Conservation (phyloP, 2,113 vertebrate species). For the Apodemus speciosus region DNA sequence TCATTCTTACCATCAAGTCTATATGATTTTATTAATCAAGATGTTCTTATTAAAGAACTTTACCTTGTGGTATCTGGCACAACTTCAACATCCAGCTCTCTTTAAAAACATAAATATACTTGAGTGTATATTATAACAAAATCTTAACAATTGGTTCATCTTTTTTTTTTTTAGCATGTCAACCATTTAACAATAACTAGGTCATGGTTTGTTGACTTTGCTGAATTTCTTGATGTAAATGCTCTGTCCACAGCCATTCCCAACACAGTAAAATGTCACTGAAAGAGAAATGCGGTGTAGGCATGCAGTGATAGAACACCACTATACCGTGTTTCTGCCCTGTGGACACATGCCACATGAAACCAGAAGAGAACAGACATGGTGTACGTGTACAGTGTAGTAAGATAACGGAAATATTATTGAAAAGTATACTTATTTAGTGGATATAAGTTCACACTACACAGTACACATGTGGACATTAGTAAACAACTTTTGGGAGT, state of each 20-base stretch:
- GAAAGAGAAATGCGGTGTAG: not conserved
- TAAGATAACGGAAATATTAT: not conserved
- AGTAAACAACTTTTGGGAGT: not conserved
- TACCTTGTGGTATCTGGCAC: not conserved
- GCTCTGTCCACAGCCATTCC: not conserved
- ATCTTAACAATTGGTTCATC: slow-evolving; percentile 5
- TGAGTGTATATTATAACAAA: not conserved
- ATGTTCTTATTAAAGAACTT: not conserved
- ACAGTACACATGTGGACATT: no score
- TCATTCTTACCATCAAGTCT: not conserved
- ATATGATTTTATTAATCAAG: not conserved
- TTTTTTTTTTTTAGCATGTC: not conserved
- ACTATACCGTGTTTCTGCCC: not conserved
- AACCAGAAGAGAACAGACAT: not conserved
- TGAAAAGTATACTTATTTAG: not conserved
- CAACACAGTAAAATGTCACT: not conserved
- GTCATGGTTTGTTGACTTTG: not conserved
- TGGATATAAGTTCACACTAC: not conserved
- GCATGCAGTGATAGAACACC: no score
- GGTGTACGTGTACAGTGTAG: not conserved
- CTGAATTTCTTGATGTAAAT: not conserved
- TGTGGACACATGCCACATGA: fast-evolving
- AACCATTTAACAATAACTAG: not conserved
- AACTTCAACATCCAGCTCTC: not conserved
- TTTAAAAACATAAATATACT: not conserved